A percentile compares a stretch with the other conserved stretches of the same genome.
Evolutionary conservation across 2,888 invertebrate species (phyloP).

Genomic region (Nezara viridula): DNA sequence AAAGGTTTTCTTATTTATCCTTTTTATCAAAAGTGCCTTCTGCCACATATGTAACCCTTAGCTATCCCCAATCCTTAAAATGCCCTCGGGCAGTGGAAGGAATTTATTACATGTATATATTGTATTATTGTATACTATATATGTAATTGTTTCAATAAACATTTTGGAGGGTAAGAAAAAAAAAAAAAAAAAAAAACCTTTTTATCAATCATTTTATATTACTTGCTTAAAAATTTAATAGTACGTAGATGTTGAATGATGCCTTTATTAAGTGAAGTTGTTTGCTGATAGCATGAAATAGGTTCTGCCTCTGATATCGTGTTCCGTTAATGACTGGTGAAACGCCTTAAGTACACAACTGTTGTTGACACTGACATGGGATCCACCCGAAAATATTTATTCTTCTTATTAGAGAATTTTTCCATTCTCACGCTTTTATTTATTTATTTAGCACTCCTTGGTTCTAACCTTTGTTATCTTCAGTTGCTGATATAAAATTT

Average conservation of each 20-base stretch:
- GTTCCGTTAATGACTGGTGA: slow-evolving; percentile 1
- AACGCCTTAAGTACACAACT: background rate
- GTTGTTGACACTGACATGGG: background rate
- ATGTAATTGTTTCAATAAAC: too few relatives aligned
- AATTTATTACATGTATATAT: too few relatives aligned
- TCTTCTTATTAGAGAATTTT: background rate
- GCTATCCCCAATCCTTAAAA: too few relatives aligned
- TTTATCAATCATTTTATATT: background rate
- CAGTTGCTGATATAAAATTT: too few relatives aligned
- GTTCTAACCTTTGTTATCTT: too few relatives aligned
- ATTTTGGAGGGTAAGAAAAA: too few relatives aligned
- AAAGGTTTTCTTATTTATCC: too few relatives aligned
- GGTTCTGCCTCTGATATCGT: background rate
- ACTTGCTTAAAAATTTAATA: background rate
- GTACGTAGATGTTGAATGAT: background rate
- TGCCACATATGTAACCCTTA: too few relatives aligned
- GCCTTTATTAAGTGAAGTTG: background rate
- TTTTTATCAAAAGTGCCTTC: too few relatives aligned
- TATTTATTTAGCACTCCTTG: background rate
- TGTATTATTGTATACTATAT: too few relatives aligned
- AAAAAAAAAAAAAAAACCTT: too few relatives aligned
- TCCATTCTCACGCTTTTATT: background rate
- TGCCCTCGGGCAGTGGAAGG: too few relatives aligned
- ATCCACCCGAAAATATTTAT: background rate
- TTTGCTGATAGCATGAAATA: background rate